Evolutionary conservation across 2,113 vertebrate genomes (phyloP).

Genomic region (Spizaetus ornatus): DNA sequence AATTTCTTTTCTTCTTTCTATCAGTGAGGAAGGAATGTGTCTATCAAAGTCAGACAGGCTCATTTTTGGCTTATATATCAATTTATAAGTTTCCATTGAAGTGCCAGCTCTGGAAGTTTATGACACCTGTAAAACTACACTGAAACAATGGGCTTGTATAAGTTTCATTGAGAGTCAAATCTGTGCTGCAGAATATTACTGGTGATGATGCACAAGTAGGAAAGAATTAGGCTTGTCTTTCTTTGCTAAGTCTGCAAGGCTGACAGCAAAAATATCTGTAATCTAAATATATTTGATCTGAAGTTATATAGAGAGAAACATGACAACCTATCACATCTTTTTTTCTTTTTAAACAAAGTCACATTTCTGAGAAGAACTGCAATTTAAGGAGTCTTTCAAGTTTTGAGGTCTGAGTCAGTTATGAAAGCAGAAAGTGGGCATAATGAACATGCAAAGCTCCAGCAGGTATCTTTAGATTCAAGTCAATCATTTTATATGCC

Average conservation of each 20-base stretch:
- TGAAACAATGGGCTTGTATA: background rate
- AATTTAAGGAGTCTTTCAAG: slow-evolving; percentile 42
- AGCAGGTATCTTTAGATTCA: background rate
- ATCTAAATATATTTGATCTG: slow-evolving; percentile 64
- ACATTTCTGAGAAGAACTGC: slow-evolving; percentile 7
- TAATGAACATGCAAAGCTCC: background rate
- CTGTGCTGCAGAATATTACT: background rate
- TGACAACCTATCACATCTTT: slow-evolving; percentile 53
- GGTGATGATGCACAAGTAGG: background rate
- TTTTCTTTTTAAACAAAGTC: slow-evolving; percentile 42
- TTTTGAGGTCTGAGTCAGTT: slow-evolving; percentile 51
- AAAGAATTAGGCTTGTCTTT: slow-evolving; percentile 27
- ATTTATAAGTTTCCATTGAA: background rate
- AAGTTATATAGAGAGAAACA: slow-evolving; percentile 40
- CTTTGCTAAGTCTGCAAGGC: slow-evolving; percentile 10
- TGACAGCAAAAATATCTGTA: slow-evolving; percentile 51
- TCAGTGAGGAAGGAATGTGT: background rate
- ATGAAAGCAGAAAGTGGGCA: background rate
- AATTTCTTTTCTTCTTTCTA: background rate
- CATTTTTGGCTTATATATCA: background rate
- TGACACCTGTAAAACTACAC: background rate
- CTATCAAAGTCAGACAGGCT: background rate
- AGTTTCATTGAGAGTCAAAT: background rate
- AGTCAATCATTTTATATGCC: background rate
- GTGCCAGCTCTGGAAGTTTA: background rate